Evolutionary conservation across 2,888 invertebrate genomes (phyloP).

Genomic region (Dolichopus griseipennis): DNA sequence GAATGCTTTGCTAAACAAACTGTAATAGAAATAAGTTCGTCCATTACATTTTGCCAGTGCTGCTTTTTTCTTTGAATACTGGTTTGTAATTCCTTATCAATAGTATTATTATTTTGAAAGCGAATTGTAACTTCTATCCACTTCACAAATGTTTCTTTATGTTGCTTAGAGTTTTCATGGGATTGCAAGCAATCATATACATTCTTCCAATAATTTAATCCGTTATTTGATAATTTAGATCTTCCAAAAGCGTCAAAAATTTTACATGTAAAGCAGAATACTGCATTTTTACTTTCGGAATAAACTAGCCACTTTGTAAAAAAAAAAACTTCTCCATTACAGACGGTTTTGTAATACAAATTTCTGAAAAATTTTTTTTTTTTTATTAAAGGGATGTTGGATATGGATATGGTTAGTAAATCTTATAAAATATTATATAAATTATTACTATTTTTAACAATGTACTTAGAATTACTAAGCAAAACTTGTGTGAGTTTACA

Average conservation of each 20-base stretch:
- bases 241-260: slow-evolving; percentile 8
- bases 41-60: slow-evolving; percentile 11
- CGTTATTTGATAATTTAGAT: slow-evolving; percentile 11
- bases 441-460: too few relatives aligned
- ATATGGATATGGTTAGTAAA: too few relatives aligned
- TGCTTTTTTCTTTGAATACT: neutral
- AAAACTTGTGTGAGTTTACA: too few relatives aligned
- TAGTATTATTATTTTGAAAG: slow-evolving; percentile 8
- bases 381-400: too few relatives aligned
- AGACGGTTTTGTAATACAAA: slow-evolving; percentile 7
- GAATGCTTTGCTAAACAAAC: too few relatives aligned
- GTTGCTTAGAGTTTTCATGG: too few relatives aligned
- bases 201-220: slow-evolving; percentile 11
- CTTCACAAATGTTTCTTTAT: slow-evolving; percentile 10
- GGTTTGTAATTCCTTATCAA: slow-evolving; percentile 9
- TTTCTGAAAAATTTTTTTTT: too few relatives aligned
- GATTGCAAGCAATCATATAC: slow-evolving; percentile 9
- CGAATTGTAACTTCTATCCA: slow-evolving; percentile 1
- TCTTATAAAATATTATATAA: too few relatives aligned
- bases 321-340: slow-evolving; percentile 8
- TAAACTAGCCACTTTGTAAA: slow-evolving; percentile 10
- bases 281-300: too few relatives aligned
- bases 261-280: too few relatives aligned
- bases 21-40: too few relatives aligned
- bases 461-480: too few relatives aligned